A percentile compares a stretch with the other conserved stretches of the same genome.
These are phyloP conservation scores for Serrognathus titanus DNA, from an alignment of 2,888 invertebrate species.

Conservation along the genomic window DNA sequence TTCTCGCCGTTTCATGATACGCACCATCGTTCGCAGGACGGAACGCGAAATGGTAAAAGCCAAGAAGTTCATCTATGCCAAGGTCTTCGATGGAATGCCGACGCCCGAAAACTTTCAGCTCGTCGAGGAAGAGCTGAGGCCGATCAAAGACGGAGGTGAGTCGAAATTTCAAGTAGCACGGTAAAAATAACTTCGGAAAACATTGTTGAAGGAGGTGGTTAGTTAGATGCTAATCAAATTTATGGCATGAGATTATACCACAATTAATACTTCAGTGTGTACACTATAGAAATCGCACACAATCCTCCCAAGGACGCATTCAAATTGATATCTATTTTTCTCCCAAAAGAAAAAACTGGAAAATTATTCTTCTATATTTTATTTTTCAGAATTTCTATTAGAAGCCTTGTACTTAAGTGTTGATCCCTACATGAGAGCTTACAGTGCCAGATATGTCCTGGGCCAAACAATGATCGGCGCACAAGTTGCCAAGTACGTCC, in stretches of 20 bases:
- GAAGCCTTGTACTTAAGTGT: constrained; percentile 69
- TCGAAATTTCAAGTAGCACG: neutral
- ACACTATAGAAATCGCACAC: too few species aligned
- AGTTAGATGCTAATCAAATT: too few species aligned
- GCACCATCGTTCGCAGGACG: too few species aligned
- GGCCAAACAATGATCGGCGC: constrained; percentile 66
- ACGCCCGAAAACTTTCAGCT: constrained; percentile 63
- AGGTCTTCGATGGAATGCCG: constrained; percentile 65
- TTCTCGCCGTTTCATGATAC: too few species aligned
- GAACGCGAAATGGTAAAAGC: constrained; percentile 38
- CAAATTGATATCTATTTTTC: too few species aligned
- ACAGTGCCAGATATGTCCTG: constrained; percentile 51
- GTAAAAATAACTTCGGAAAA: too few species aligned
- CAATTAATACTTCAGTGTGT: too few species aligned
- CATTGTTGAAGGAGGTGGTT: too few species aligned
- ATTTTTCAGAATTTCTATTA: constrained; percentile 59
- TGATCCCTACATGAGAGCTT: constrained; percentile 70
- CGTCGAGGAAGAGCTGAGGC: constrained; percentile 64
- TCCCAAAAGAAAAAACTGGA: too few species aligned
- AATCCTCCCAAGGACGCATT: too few species aligned
- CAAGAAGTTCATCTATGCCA: constrained; percentile 62
- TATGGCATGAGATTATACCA: too few species aligned
- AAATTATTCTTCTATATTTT: too few species aligned
- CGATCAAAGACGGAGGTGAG: constrained; percentile 66
- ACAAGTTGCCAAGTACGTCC: constrained; percentile 59